Conservation (phyloP, 2,113 vertebrate genomes). For the Uria lomvia region DNA sequence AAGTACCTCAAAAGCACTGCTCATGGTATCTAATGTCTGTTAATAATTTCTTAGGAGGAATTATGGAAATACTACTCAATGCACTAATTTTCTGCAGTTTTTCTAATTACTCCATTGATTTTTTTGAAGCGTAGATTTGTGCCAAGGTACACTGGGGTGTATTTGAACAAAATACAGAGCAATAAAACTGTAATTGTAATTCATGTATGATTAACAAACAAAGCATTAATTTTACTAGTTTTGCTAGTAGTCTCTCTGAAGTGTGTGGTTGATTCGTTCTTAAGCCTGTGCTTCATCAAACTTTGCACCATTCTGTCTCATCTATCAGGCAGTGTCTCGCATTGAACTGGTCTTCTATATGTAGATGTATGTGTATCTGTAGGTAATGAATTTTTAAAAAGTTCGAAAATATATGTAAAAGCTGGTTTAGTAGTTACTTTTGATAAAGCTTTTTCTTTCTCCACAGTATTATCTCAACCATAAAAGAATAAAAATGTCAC, state of each 20-base stretch:
- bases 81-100: background rate
- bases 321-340: background rate
- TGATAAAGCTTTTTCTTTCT: background rate
- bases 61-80: background rate
- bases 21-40: background rate
- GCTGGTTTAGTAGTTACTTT: background rate
- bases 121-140: background rate
- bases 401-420: background rate
- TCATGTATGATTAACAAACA: background rate
- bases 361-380: background rate
- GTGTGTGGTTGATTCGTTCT: background rate
- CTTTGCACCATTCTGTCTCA: background rate
- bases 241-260: background rate
- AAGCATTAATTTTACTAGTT: background rate
- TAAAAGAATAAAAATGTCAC: background rate
- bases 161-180: slow-evolving; percentile 8
- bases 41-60: background rate
- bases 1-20: background rate
- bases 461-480: background rate
- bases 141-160: background rate
- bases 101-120: background rate
- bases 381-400: background rate
- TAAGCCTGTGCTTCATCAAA: background rate
- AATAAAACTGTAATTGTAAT: slow-evolving; percentile 7
- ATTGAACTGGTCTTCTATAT: background rate